These are phyloP conservation scores for Sylvia borin DNA, from an alignment of 2,797 vertebrate species.

Conservation along the genomic window DNA sequence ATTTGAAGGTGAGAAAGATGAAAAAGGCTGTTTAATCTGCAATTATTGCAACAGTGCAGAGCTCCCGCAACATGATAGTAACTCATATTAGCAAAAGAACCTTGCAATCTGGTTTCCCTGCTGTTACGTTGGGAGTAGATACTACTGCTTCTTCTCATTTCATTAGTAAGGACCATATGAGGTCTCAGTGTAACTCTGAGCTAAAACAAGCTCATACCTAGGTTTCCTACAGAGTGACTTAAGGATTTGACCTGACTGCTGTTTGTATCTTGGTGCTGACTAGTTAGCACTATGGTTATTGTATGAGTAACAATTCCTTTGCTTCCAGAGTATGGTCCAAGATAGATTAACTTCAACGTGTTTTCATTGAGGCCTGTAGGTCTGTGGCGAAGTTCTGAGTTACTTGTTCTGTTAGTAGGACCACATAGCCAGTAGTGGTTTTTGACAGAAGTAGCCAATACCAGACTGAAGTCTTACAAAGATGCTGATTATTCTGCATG, in stretches of 20 bases:
- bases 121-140: constrained; percentile 47
- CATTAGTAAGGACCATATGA: constrained; percentile 56
- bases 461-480: not conserved
- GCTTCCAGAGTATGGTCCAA: not conserved
- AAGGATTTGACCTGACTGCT: constrained; percentile 41
- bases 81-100: constrained; percentile 54
- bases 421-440: rapidly evolving
- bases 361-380: not conserved
- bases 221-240: constrained; percentile 35
- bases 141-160: constrained; percentile 40
- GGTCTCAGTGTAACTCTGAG: constrained; percentile 44
- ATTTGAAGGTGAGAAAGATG: constrained; percentile 50
- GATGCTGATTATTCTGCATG: not conserved
- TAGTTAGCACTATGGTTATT: not conserved
- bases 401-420: not conserved
- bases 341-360: not conserved
- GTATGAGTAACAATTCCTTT: not conserved
- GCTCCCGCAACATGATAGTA: constrained; percentile 31
- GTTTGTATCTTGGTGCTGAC: not conserved
- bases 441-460: not conserved
- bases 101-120: constrained; percentile 56
- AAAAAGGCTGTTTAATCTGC: constrained; percentile 59
- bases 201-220: constrained; percentile 33
- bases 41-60: constrained; percentile 50
- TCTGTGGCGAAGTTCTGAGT: not conserved